Conservation (phyloP, 2,797 vertebrate species). For the Oreochromis grahami region DNA sequence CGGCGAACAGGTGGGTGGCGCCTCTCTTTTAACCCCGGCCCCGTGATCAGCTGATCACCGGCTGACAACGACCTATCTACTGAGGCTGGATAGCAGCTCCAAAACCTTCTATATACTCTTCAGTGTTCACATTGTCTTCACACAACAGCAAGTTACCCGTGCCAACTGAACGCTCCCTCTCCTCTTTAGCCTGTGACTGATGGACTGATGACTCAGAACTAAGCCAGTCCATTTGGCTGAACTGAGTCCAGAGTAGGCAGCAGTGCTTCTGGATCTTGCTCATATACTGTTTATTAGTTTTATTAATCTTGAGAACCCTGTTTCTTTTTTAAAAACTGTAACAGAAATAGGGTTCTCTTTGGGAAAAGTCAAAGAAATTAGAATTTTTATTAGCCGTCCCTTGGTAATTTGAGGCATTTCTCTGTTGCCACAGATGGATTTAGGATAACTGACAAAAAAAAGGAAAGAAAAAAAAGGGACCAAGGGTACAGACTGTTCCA, state of each 20-base stretch:
- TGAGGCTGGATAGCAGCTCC: not conserved
- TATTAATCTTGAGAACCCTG: not conserved
- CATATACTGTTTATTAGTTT: not conserved
- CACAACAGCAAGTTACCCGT: not conserved
- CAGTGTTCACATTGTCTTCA: not conserved
- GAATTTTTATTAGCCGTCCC: not conserved
- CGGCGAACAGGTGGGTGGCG: too few relatives aligned
- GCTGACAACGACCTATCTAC: not conserved
- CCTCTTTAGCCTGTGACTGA: not conserved
- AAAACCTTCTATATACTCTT: not conserved
- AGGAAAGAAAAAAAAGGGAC: not conserved
- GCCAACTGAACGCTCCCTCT: not conserved
- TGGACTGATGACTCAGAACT: not conserved
- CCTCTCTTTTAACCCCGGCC: too few relatives aligned
- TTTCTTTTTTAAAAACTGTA: not conserved
- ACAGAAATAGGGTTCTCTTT: not conserved
- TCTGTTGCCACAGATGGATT: not conserved
- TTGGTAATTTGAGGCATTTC: not conserved
- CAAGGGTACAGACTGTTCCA: slow-evolving; percentile 45
- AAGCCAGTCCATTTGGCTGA: not conserved
- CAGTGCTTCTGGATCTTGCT: not conserved
- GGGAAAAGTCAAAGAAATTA: not conserved
- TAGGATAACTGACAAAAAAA: not conserved
- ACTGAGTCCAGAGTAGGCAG: not conserved
- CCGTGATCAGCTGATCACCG: too few relatives aligned